A percentile compares a stretch with the other conserved stretches of the same genome.
phyloP scores from a whole-genome alignment of 2,113 vertebrate species.

The Hippocampus barbouri region DNA sequence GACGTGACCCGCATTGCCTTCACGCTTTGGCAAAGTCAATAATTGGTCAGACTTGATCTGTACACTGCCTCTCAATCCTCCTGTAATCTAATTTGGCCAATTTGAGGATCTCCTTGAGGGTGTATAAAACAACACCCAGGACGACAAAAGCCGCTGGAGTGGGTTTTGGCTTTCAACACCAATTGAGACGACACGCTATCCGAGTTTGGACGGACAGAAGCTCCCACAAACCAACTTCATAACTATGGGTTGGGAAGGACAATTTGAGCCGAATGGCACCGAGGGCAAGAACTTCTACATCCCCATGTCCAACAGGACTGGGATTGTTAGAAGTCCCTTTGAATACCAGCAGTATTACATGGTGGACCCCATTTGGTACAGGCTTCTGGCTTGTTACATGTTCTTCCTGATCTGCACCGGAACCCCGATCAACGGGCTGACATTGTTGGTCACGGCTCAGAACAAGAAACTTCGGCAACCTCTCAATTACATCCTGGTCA shows the following conservation, averaged over 20 bases:
- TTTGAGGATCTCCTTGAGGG: conserved; percentile 1
- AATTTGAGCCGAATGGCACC: conserved; percentile 65
- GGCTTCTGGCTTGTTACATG: conserved; percentile 67
- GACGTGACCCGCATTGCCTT: neutral
- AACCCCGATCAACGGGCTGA: conserved; percentile 76
- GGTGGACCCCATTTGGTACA: conserved; percentile 67
- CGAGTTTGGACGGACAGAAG: neutral
- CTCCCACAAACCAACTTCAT: neutral
- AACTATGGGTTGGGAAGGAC: conserved; percentile 12
- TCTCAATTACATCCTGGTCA: conserved; percentile 78
- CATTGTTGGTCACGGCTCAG: conserved; percentile 75
- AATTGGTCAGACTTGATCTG: neutral
- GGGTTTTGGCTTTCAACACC: neutral
- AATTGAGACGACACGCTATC: neutral
- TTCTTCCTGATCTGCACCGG: conserved; percentile 74
- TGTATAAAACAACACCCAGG: conserved; percentile 13
- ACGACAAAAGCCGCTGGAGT: neutral
- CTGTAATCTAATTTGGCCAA: conserved; percentile 10
- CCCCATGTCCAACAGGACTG: conserved; percentile 79
- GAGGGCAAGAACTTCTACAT: conserved; percentile 80
- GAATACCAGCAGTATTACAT: conserved; percentile 79
- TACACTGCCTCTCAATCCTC: conserved; percentile 1
- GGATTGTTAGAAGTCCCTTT: conserved; percentile 76
- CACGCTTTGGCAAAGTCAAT: conserved; percentile 10
- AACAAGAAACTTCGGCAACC: conserved; percentile 81